Evolutionary conservation across 2,113 vertebrate genomes (phyloP), one percentile per base, ranked within the genome.

Genomic region (Cinclus mexicanus): DNA sequence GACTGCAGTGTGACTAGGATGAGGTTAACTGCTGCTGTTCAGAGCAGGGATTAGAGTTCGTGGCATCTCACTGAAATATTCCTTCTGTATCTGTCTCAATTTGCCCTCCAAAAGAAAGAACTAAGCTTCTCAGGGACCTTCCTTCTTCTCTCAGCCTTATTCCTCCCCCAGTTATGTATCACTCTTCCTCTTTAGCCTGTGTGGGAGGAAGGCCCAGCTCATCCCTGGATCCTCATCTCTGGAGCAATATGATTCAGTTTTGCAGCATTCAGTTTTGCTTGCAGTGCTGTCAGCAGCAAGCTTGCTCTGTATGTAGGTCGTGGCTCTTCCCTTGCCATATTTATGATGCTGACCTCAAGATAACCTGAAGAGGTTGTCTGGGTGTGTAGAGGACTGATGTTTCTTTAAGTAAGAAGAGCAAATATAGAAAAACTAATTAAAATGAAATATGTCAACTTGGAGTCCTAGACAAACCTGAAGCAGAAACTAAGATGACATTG

Each of bases 401-500:
- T 95, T 90, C 78, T 90, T 72, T 89, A 86, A 95, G 87, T 61
- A 89, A 96, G 64, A 64, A 86, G 10, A 85, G 14, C 46, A 96
- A 79, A 88, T 84, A 92, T 49, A 90, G 69, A 63, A 87, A 60
- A 93, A 7, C 47, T 63, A 91, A 95, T 96, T 94, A 95, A 94
- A 94, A 86, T 88, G 49, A 96, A 95, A 93, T 94, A 77, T 90
- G 90, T 94, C 96, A 94, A 1, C 64, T 82, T 42, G 9, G 56
- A 75, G 31, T 88, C 71, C 74, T 87, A 95, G 70, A 60, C 42
- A 94, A 95, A 87, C 76, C 31, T 85, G 71, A 97, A 92, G 56
- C 44, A 94, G 68, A 86, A 96, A 93, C 46, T 55, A 90, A 95
- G 76, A 77, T 89, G 91, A 87, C 96, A 97, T 78, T 12, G 37